Base-by-base conservation (phyloP, 2,888 invertebrate species). In the Microdon myrmicae region DNA sequence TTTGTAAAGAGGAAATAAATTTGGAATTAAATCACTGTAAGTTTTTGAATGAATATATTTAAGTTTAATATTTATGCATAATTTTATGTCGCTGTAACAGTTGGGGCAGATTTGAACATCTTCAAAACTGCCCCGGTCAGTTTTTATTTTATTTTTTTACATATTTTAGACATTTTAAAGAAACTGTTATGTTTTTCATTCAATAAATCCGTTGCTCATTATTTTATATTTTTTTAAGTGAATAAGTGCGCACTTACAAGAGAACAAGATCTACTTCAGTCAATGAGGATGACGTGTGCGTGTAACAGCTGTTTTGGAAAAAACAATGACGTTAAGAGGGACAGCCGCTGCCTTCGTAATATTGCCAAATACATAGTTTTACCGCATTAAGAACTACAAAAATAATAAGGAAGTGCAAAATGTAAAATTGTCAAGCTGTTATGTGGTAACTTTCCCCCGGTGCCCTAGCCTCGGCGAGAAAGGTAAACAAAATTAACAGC, bases 321-420 rank as follows among this genome's bases (percentile, higher is more conserved):
- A 48, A 37, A 47, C 47, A 22, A 37, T 47, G 37, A 47, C 35
- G 2, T 29, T 47, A 28, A 47, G 47, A 47, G 20, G 28, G 10
- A 29, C 35, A 35, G 47, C 35, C 13, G 28, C 19, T 35, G 14
- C 35, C 9, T n/a, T n/a, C n/a, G n/a, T n/a, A n/a, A n/a, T n/a
- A n/a, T n/a, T n/a, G n/a, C n/a, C n/a, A n/a, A n/a, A n/a, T n/a
- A n/a, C n/a, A n/a, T 51, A 39, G 22, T 41, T 51, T 47, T 47
- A 64, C 41, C 39, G 66, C 47, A 58, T 66, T 53, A 66, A 51
- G 41, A 47, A 41, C 32, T 58, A 45, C 37, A 58, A 47, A 66
- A 10, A 53, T 32, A 58, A 53, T 25, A 47, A 53, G 41, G 43
- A 35, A 12, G 37, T 54, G 25, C 44, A 54, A 47, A 39, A 48